Base-by-base conservation (phyloP, 1,140 invertebrate genomes). In the Mesaphorura yosii region DNA sequence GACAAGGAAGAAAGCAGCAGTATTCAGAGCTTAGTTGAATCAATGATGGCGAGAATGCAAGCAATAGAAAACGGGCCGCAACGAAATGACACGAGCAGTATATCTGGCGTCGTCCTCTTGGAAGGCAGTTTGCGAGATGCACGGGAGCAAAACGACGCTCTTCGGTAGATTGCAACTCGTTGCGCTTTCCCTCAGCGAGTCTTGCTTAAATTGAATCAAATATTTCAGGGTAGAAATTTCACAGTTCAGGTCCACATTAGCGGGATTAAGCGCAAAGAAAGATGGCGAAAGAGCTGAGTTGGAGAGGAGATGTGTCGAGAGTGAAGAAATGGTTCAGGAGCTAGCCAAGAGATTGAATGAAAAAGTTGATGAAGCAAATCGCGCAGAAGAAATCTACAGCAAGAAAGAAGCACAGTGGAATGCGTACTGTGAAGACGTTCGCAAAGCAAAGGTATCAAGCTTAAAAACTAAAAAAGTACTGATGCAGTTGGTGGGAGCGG, bases 101-200 rank as follows among this genome's bases (percentile, higher is more conserved):
- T 17, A 17, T 47, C 5, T 34, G 50, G 40, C n/a, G 10, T 19
- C 26, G 17, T 14, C 7, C 19, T 58, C 2, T 25, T 55, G 20
- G 59, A 58, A 37, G 31, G 46, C n/a, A 53, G 55, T 0, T 14
- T 62, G 1, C 22, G 49, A 42, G 45, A 47, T 10, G 53, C 56
- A 14, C 55, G 58, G 44, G 31, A 48, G 15, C 55, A 62, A 40
- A 62, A 62, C 51, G 25, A 29, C 23, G 23, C 3, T 2, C 42
- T 52, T 25, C 25, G 55, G 6, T 29, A 54, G 23, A 19, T 7
- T 46, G 23, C 12, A 46, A 34, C 31, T 10, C 10, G n/a, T 10
- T 34, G n/a, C 31, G n/a, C 10, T 34, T 34, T n/a, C n/a, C n/a
- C 31, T 34, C 31, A 34, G n/a, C n/a, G 31, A n/a, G 10, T 34